Base-by-base conservation (phyloP, 2,888 invertebrate species). In the Marronus borbonicus region DNA sequence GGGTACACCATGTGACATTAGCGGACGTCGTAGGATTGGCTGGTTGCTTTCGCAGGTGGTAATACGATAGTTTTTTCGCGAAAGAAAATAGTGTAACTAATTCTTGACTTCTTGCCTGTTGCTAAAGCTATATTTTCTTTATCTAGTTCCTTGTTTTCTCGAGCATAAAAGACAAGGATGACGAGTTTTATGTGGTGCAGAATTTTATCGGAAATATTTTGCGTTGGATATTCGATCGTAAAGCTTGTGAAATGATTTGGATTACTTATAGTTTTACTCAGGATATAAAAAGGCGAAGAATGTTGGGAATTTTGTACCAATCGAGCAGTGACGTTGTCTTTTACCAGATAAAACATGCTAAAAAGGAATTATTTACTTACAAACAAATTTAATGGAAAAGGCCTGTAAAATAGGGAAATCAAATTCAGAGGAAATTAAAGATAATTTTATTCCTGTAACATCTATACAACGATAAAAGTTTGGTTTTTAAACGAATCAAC, bases 51-150 rank as follows among this genome's bases (percentile, higher is more conserved):
- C 12, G 49, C 36, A n/a, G 55, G 58, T 50, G 58, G 70, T 52
- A 70, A 70, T 55, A 55, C 36, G 70, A 69, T 69, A 69, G 31
- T 58, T 55, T 70, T 70, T 70, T 70, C 70, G 58, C 70, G 14
- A 36, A 70, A 20, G 17, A 70, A 70, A 70, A 58, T 55, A 58
- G 55, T 24, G 17, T 8, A 17, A 70, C 70, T 70, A 70, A 58
- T 70, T 70, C 58, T 70, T n/a, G 52, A 52, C n/a, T 17, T 14
- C 52, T 50, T 52, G 52, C 52, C n/a, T n/a, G 5, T 44, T 44
- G 28, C 50, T 69, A 44, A 12, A 14, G 28, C 24, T 28, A 8
- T 8, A 20, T 60, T 60, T 60, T 28, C 60, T 68, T 68, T 68
- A 68, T 68, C 44, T 49, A 10, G 44, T 24, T 17, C 10, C 44